phyloP scores from a whole-genome alignment of 2,888 invertebrate species.

The Chaetogeoica ovagalla region DNA sequence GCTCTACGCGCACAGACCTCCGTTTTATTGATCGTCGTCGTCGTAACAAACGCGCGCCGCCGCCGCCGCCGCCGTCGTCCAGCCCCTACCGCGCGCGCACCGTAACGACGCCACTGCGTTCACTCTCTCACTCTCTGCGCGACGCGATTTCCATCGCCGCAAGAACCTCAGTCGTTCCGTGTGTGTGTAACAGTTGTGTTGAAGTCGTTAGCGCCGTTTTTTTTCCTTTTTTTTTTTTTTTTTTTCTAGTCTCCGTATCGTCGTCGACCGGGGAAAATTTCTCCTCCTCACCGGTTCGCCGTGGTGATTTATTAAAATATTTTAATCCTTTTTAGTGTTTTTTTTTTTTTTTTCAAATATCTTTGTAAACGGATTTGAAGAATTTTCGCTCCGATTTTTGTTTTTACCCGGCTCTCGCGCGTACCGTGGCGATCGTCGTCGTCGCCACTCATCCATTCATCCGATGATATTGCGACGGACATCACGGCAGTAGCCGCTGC shows the following conservation, averaged over 20 bases:
- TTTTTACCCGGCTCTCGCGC: neutral
- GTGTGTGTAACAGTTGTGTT: neutral
- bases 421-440: neutral
- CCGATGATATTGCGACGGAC: constrained; percentile 10
- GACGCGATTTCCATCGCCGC: too few species aligned
- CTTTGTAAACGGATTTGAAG: too few species aligned
- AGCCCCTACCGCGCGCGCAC: too few species aligned
- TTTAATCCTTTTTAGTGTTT: too few species aligned
- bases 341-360: too few species aligned
- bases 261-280: neutral
- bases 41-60: constrained; percentile 24
- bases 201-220: neutral
- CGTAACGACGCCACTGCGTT: neutral
- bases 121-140: too few species aligned
- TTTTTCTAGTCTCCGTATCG: too few species aligned
- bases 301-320: too few species aligned
- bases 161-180: neutral
- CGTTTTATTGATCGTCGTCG: constrained; percentile 50
- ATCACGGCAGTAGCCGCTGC: neutral
- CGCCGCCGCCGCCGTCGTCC: constrained; percentile 1
- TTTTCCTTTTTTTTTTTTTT: too few species aligned
- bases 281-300: too few species aligned
- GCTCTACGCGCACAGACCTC: constrained; percentile 3
- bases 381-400: neutral
- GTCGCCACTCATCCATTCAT: too few species aligned